phyloP scores from a whole-genome alignment of 2,888 invertebrate genomes.

The Drosophila monieri region DNA sequence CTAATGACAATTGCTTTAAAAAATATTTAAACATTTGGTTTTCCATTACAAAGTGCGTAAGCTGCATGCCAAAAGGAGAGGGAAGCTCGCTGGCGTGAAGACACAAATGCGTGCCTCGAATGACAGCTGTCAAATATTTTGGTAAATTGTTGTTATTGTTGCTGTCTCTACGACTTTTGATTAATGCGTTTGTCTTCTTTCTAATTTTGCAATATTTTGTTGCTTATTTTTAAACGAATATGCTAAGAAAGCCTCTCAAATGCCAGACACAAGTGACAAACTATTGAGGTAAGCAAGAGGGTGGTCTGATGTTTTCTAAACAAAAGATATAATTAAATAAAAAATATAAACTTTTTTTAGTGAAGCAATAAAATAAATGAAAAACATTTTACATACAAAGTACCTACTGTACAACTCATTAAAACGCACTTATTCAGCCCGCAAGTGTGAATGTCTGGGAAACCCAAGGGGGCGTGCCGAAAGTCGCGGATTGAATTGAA shows the following conservation, averaged over 20 bases:
- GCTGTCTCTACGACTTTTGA: conserved; percentile 22
- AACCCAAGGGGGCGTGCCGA: conserved; percentile 28
- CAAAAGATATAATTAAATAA: no score
- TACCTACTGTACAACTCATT: conserved; percentile 11
- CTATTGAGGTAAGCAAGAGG: conserved; percentile 15
- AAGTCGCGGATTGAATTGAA: conserved; percentile 23
- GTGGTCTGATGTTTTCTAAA: conserved; percentile 13
- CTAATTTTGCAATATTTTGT: conserved; percentile 32
- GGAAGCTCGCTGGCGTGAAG: conserved; percentile 12
- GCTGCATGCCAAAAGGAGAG: conserved; percentile 55
- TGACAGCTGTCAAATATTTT: conserved; percentile 72
- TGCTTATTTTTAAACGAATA: conserved; percentile 12
- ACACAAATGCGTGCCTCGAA: conserved; percentile 55
- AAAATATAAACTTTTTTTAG: background rate
- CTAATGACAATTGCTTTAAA: conserved; percentile 52
- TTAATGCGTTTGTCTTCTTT: conserved; percentile 36
- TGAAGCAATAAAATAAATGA: conserved; percentile 24
- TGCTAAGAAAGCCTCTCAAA: conserved; percentile 13
- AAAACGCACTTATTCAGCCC: conserved; percentile 16
- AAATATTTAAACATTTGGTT: conserved; percentile 41
- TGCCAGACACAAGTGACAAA: conserved; percentile 37
- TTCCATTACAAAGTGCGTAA: conserved; percentile 70
- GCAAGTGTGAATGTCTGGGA: conserved; percentile 18
- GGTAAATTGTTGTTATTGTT: conserved; percentile 45
- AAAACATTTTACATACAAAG: background rate